Evolutionary conservation across 2,888 invertebrate species (phyloP), one percentile per base, ranked within the genome.

Genomic region (Tubulanus polymorphus): DNA sequence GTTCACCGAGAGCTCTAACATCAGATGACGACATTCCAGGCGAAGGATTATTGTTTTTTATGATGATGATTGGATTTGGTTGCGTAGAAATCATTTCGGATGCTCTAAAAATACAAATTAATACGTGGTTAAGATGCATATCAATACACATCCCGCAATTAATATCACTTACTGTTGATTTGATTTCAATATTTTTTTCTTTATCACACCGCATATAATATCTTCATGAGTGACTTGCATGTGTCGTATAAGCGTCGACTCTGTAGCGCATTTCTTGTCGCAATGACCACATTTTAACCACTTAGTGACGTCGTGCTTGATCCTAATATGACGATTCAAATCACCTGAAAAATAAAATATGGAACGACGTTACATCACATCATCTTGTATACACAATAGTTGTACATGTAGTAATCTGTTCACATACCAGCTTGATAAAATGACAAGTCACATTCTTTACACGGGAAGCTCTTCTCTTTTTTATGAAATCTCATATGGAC

Each of bases 401-500:
- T 32, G 35, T 32, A n/a, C 10, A 12, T 32, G 35, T 10, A n/a
- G 35, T 32, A 32, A 32, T 32, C 10, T 12, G 10, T 32, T 32
- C 35, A 41, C 41, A 20, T 50, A 72, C 73, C 73, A 62, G 67
- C 64, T 56, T 74, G 74, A 50, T 63, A 72, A 58, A 70, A 74
- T 26, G 63, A 63, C 54, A 71, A 72, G 6, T 58, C 63, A 67
- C 74, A 74, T 30, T 65, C 60, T 15, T 61, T 56, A 58, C 74
- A 74, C 18, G 63, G 60, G 60, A 69, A 73, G 1, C 66, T 62
- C 53, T 67, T 67, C 37, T 73, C 71, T 52, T 70, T 70, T 41
- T 67, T 70, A 53, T 74, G 74, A 51, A 73, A 74, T 41, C 73
- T 57, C 60, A 67, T 64, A 51, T 74, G 74, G 37, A 71, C 71